These are phyloP conservation scores for Pilophorus perplexus DNA, from an alignment of 2,888 invertebrate species.

Conservation along the genomic window DNA sequence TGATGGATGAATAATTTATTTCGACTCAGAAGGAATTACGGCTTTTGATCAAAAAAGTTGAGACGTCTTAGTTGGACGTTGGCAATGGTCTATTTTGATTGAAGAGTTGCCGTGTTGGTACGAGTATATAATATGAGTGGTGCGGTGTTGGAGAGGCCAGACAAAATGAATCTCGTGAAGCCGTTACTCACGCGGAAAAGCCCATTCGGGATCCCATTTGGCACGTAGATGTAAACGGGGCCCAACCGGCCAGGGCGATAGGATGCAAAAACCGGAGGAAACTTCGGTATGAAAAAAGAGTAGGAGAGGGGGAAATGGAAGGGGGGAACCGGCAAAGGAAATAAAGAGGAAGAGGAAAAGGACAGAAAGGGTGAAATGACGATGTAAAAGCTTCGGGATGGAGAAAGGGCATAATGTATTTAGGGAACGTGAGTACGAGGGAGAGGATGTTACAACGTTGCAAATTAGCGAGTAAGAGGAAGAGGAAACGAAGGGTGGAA, in stretches of 20 bases:
- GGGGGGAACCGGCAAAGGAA: too few species aligned
- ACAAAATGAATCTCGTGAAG: constrained; percentile 7
- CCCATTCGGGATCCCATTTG: constrained; percentile 14
- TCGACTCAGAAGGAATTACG: too few species aligned
- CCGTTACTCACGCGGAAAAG: constrained; percentile 7
- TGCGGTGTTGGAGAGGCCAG: too few species aligned
- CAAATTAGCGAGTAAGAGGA: not conserved
- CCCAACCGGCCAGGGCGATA: too few species aligned
- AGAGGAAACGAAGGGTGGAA: not conserved
- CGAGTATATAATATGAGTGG: too few species aligned
- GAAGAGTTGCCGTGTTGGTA: too few species aligned
- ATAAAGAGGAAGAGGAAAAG: not conserved
- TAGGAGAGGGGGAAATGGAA: not conserved
- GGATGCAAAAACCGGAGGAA: too few species aligned
- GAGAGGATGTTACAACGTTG: not conserved
- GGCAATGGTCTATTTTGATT: too few species aligned
- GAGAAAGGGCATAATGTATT: constrained; percentile 7
- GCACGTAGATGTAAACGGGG: too few species aligned
- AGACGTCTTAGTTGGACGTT: too few species aligned
- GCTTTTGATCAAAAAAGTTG: too few species aligned
- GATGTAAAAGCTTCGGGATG: not conserved
- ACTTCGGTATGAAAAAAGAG: constrained; percentile 2
- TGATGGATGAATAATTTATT: too few species aligned
- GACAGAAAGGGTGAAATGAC: not conserved
- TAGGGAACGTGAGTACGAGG: not conserved